Percentiles rank a stretch among this genome's conserved stretches.
Conservation (phyloP, 2,113 vertebrate species). For the Sorex fumeus region DNA sequence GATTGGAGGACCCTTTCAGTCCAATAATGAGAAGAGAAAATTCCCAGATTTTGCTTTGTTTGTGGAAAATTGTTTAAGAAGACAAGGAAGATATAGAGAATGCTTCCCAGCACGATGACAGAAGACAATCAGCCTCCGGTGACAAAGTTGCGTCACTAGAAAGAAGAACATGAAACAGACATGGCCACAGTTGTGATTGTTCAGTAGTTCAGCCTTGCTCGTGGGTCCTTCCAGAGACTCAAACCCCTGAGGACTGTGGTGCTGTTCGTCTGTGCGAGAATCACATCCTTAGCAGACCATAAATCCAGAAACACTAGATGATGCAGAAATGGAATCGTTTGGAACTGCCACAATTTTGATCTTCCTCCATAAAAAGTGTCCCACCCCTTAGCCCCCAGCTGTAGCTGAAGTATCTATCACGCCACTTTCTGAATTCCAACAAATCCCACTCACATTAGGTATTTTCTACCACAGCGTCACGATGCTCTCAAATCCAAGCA, state of each 20-base stretch:
- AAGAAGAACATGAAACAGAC: not conserved
- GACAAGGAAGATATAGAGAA: not conserved
- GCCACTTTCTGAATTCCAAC: not conserved
- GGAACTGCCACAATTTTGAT: not conserved
- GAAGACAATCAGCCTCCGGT: not conserved
- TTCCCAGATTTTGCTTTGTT: not conserved
- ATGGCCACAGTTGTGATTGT: not conserved
- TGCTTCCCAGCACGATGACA: not conserved
- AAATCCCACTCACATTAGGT: not conserved
- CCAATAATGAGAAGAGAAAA: not conserved
- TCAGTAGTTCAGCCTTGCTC: not conserved
- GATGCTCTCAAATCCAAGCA: not conserved
- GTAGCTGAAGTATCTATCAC: not conserved
- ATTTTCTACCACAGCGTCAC: not conserved
- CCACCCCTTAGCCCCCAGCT: not conserved
- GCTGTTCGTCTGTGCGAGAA: not conserved
- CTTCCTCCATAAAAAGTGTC: not conserved
- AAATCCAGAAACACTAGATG: not conserved
- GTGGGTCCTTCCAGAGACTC: too few species aligned
- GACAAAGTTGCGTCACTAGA: not conserved
- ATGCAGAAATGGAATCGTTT: constrained; percentile 16
- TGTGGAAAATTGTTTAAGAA: not conserved
- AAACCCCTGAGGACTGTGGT: not conserved
- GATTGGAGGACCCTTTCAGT: not conserved
- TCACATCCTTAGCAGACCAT: not conserved